A percentile compares a stretch with the other conserved stretches of the same genome.
These are phyloP conservation scores for Sylvilagus bachmani DNA, from an alignment of 2,113 vertebrate genomes.

Conservation along the genomic window DNA sequence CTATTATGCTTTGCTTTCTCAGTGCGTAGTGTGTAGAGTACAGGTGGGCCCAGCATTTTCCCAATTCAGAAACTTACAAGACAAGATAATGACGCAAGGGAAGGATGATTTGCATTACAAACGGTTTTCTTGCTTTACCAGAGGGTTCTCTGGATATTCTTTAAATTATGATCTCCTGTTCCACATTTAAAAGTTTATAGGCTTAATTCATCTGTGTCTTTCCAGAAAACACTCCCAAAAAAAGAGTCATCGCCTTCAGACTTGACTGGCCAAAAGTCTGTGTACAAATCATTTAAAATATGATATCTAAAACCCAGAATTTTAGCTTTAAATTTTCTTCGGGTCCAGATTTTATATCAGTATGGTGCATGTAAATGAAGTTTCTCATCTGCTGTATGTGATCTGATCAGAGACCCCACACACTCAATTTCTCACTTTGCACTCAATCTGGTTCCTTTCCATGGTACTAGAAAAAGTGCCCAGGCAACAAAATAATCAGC, in stretches of 20 bases:
- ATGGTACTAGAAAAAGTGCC: neutral
- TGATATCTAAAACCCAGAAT: neutral
- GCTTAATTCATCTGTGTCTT: constrained; percentile 32
- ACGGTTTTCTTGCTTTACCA: constrained; percentile 57
- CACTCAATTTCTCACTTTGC: neutral
- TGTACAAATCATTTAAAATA: neutral
- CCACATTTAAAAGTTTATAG: constrained; percentile 50
- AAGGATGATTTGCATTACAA: constrained; percentile 78
- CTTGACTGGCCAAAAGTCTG: neutral
- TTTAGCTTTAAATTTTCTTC: constrained; percentile 28
- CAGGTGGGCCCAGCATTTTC: constrained; percentile 75
- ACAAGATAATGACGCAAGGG: constrained; percentile 48
- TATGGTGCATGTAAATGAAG: neutral
- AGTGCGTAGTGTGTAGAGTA: constrained; percentile 73
- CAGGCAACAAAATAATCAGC: neutral
- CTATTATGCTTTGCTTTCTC: constrained; percentile 84
- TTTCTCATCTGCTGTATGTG: neutral
- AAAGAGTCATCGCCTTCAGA: neutral
- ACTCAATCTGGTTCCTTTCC: neutral
- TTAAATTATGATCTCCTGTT: constrained; percentile 68
- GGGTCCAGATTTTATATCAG: neutral
- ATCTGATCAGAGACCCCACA: neutral
- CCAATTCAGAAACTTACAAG: constrained; percentile 73
- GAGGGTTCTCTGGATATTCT: constrained; percentile 53
- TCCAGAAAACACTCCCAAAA: constrained; percentile 11